These are phyloP conservation scores for Ophioninae sp. DNA, from an alignment of 2,888 invertebrate species.

Conservation along the genomic window DNA sequence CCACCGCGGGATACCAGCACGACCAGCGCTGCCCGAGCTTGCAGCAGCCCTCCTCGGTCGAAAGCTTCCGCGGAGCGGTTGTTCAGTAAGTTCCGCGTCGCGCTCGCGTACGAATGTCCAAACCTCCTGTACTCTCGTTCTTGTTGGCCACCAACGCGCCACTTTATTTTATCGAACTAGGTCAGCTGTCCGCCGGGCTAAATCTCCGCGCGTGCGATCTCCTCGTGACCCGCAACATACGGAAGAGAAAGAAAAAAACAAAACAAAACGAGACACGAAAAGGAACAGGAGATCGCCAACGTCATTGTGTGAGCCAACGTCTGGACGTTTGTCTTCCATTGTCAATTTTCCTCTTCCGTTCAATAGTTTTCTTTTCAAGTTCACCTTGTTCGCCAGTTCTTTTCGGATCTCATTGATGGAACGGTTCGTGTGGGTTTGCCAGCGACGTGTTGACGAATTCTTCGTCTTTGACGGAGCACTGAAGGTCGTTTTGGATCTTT, in stretches of 20 bases:
- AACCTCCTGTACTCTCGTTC: conserved; percentile 47
- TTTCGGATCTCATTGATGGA: no score
- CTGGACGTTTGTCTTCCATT: conserved; percentile 30
- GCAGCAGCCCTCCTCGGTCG: conserved; percentile 42
- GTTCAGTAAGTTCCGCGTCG: conserved; percentile 69
- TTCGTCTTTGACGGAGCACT: not conserved
- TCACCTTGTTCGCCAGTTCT: not conserved
- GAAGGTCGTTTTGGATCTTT: no score
- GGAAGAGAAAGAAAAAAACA: no score
- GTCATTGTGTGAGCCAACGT: conserved; percentile 41
- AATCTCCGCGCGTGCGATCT: conserved; percentile 52
- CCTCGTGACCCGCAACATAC: conserved; percentile 26
- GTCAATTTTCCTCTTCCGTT: not conserved
- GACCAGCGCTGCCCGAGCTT: conserved; percentile 7
- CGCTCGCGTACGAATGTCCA: conserved; percentile 66
- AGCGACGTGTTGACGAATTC: no score
- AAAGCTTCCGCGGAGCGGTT: conserved; percentile 36
- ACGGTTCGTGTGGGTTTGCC: no score
- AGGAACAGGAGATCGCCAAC: not conserved
- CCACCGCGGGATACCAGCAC: conserved; percentile 53
- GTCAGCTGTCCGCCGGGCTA: conserved; percentile 65
- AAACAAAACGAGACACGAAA: not conserved
- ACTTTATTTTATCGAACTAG: conserved; percentile 64
- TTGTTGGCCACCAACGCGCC: conserved; percentile 37
- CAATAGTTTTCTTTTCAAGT: not conserved